These are phyloP conservation scores for Pluvialis apricaria DNA, from an alignment of 2,113 vertebrate species.

Conservation along the genomic window DNA sequence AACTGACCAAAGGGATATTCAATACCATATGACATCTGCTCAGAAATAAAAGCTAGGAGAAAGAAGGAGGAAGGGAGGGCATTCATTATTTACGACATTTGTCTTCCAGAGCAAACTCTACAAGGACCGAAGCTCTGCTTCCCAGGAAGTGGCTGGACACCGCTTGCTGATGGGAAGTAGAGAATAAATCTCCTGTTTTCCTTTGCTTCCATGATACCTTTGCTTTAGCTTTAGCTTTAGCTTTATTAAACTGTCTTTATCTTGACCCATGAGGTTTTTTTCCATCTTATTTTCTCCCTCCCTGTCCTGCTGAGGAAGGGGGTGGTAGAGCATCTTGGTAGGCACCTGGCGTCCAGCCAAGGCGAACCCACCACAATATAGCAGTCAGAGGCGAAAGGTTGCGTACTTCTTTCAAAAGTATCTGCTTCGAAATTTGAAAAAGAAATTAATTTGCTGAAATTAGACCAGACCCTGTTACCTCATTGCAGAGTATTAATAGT, in stretches of 20 bases:
- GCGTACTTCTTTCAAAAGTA: not conserved
- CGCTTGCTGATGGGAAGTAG: not conserved
- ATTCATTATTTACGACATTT: not conserved
- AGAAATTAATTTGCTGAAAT: not conserved
- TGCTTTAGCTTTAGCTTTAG: not conserved
- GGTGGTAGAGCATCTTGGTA: not conserved
- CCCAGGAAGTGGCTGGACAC: not conserved
- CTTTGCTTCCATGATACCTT: not conserved
- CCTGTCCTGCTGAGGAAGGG: not conserved
- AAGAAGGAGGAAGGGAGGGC: not conserved
- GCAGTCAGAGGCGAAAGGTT: not conserved
- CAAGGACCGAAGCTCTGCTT: not conserved
- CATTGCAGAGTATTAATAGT: not conserved
- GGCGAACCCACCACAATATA: not conserved
- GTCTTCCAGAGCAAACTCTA: not conserved
- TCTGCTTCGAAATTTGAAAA: not conserved
- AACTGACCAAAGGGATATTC: not conserved
- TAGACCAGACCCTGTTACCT: not conserved
- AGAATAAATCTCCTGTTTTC: not conserved
- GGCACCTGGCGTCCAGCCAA: not conserved
- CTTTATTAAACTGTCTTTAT: not conserved
- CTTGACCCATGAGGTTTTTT: not conserved
- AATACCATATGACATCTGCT: not conserved
- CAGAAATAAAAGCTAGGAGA: not conserved
- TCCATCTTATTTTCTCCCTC: not conserved